Evolutionary conservation across 2,888 invertebrate genomes (phyloP), one percentile per base, ranked within the genome.

Genomic region (Tinea pellionella): DNA sequence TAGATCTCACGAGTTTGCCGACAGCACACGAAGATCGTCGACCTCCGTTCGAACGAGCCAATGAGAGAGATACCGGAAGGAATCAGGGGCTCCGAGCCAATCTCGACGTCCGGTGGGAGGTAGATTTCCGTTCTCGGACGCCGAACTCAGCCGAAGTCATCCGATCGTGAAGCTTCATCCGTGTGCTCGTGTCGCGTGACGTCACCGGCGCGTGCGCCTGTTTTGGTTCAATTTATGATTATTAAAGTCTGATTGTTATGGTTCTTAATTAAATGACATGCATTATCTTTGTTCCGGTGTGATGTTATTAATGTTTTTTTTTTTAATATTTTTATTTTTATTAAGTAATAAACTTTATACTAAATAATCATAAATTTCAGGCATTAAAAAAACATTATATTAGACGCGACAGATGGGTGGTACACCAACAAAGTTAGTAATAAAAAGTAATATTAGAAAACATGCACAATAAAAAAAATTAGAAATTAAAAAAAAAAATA

Each of bases 41-140:
- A 59, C 59, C 59, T 59, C 43, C 37, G 18, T 43, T 37, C 2
- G 24, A n/a, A 30, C 4, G 9, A 24, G 37, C 53, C 60, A 55
- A 60, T 58, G 24, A 13, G 32, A 37, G 30, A 51, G 41, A 24
- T 37, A 43, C 81, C 86, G 86, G 86, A 87, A 86, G 86, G 85
- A 82, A 80, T 82, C 85, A 81, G 83, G 80, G 81, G 78, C 80
- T 78, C 77, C 77, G 47, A 59, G 73, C 75, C 75, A 77, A 83
- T 85, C 84, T 81, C 79, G 76, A 70, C 86, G 79, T 85, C 86
- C 85, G 83, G 80, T 66, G 57, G 57, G 57, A 55, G 55, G n/a
- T 15, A 30, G 57, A 59, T 47, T 19, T 59, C 59, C 59, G 59
- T 32, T 47, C 57, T 29, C 30, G n/a, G 59, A 11, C 24, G 58